Evolutionary conservation across 2,113 vertebrate genomes (phyloP).

Genomic region (Empidonax alnorum): DNA sequence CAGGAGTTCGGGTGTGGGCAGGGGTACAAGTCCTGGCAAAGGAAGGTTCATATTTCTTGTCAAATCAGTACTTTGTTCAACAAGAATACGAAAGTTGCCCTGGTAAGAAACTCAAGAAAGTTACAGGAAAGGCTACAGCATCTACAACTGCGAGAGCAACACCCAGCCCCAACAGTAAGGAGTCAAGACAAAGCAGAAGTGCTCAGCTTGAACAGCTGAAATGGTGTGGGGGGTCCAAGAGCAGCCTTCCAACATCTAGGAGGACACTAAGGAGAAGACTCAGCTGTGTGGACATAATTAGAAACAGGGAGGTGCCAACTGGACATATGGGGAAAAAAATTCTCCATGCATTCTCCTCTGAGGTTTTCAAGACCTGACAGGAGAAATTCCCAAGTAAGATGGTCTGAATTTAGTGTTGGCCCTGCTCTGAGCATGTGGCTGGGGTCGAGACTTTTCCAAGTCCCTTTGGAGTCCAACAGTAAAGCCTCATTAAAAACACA

Average conservation of each 20-base stretch:
- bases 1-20: neutral
- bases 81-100: neutral
- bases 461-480: neutral
- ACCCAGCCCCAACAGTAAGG: neutral
- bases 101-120: neutral
- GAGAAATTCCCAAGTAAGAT: neutral
- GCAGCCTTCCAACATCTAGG: neutral
- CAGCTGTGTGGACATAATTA: neutral
- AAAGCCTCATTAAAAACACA: neutral
- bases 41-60: neutral
- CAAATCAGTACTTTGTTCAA: neutral
- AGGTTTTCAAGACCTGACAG: neutral
- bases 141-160: neutral
- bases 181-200: neutral
- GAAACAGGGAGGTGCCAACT: neutral
- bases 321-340: neutral
- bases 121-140: neutral
- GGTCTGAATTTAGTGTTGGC: neutral
- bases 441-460: neutral
- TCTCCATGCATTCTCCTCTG: neutral
- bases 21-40: neutral
- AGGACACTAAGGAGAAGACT: neutral
- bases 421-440: neutral
- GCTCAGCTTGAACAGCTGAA: neutral
- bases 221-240: neutral